A percentile compares a stretch with the other conserved stretches of the same genome.
These are phyloP conservation scores for Illadopsis cleaveri DNA, from an alignment of 2,113 vertebrate genomes.

Conservation along the genomic window DNA sequence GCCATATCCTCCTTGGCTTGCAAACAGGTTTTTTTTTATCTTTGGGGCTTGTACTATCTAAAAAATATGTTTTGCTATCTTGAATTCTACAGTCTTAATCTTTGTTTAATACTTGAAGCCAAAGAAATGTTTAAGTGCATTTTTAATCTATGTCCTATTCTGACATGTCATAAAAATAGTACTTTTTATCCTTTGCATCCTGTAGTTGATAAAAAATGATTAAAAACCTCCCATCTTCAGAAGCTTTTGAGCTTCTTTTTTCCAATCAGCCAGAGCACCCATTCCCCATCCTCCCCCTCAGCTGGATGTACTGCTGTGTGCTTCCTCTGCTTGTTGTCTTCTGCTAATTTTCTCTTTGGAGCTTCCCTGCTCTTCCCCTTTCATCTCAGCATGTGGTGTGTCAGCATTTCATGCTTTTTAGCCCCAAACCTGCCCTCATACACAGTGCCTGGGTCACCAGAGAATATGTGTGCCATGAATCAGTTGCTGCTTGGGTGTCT, in stretches of 20 bases:
- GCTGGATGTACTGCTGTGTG: neutral
- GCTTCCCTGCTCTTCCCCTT: neutral
- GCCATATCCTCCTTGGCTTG: neutral
- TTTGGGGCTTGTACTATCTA: neutral
- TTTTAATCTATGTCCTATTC: neutral
- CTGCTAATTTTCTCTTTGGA: neutral
- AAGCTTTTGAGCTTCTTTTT: neutral
- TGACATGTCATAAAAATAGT: neutral
- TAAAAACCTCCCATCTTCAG: neutral
- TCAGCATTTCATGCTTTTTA: neutral
- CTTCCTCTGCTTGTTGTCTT: neutral
- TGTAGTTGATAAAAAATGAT: neutral
- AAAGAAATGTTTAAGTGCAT: neutral
- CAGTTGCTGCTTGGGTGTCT: neutral
- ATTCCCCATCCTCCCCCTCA: neutral
- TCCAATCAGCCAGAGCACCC: neutral
- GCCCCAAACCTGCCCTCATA: neutral
- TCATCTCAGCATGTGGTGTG: neutral
- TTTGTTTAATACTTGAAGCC: neutral
- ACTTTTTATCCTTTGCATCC: neutral
- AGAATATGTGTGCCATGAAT: fast-evolving
- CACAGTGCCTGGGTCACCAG: neutral
- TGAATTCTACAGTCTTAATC: neutral
- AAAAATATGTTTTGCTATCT: neutral
- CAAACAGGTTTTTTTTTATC: neutral